Evolutionary conservation across 2,113 vertebrate genomes (phyloP).

Genomic region (Hypocryptadius cinnamomeus): DNA sequence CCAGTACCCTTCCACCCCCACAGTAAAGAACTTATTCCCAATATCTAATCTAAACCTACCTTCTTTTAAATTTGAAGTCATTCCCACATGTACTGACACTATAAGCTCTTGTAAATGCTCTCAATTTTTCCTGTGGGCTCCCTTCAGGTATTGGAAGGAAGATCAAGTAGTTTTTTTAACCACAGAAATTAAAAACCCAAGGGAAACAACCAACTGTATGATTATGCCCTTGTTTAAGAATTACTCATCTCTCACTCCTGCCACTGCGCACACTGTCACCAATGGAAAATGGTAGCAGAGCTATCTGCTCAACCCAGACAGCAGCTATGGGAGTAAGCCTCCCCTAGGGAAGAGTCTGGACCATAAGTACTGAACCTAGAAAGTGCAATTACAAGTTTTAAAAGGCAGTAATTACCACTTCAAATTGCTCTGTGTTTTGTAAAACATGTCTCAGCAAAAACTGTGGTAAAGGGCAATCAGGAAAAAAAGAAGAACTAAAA

Average conservation of each 20-base stretch:
- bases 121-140: not conserved
- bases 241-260: not conserved
- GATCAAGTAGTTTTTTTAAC: not conserved
- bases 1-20: not conserved
- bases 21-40: not conserved
- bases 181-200: not conserved
- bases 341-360: not conserved
- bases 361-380: not conserved
- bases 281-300: not conserved
- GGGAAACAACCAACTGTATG: not conserved
- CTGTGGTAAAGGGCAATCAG: not conserved
- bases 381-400: not conserved
- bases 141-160: not conserved
- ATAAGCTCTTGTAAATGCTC: not conserved
- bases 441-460: not conserved
- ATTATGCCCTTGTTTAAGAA: not conserved
- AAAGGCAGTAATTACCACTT: not conserved
- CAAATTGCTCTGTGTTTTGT: not conserved
- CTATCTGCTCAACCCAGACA: not conserved
- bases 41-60: not conserved
- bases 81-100: not conserved
- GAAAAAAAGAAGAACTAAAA: not conserved
- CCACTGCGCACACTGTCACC: fast-evolving
- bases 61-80: not conserved
- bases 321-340: not conserved